Evolutionary conservation across 2,113 vertebrate genomes (phyloP).

Genomic region (Aspidoscelis tigris): DNA sequence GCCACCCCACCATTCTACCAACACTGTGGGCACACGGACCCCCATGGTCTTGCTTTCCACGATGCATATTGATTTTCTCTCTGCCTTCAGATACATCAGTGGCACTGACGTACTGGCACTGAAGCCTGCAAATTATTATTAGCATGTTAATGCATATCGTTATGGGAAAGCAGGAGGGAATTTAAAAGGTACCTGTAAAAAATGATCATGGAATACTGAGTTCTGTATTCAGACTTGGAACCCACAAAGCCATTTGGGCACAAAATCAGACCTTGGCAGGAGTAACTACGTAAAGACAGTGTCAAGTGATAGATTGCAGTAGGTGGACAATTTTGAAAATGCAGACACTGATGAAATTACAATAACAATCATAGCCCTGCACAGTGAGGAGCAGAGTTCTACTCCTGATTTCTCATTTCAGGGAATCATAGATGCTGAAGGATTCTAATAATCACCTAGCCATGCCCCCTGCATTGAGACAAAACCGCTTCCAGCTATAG

Average conservation of each 20-base stretch:
- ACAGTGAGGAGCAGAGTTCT: conserved; percentile 1
- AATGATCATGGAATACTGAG: neutral
- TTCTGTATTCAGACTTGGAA: neutral
- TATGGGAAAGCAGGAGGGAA: neutral
- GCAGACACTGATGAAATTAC: conserved; percentile 32
- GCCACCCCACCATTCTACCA: no score
- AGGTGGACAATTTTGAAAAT: conserved; percentile 33
- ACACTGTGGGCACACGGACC: no score
- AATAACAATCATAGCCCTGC: conserved; percentile 26
- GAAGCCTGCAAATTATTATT: neutral
- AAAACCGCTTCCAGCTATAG: neutral
- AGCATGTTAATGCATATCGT: neutral
- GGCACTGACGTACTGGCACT: no score
- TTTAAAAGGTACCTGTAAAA: neutral
- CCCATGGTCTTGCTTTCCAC: no score
- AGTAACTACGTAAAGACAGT: conserved; percentile 19
- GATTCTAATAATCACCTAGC: neutral
- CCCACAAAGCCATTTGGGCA: conserved; percentile 18
- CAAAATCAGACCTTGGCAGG: conserved; percentile 27
- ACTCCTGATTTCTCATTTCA: conserved; percentile 21
- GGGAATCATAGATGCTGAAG: neutral
- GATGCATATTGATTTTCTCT: neutral
- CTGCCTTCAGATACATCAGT: neutral
- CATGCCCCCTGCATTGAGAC: neutral
- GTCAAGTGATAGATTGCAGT: conserved; percentile 18